Base-by-base conservation (phyloP, 1,140 invertebrate species). In the Cecropterus lyciades region DNA sequence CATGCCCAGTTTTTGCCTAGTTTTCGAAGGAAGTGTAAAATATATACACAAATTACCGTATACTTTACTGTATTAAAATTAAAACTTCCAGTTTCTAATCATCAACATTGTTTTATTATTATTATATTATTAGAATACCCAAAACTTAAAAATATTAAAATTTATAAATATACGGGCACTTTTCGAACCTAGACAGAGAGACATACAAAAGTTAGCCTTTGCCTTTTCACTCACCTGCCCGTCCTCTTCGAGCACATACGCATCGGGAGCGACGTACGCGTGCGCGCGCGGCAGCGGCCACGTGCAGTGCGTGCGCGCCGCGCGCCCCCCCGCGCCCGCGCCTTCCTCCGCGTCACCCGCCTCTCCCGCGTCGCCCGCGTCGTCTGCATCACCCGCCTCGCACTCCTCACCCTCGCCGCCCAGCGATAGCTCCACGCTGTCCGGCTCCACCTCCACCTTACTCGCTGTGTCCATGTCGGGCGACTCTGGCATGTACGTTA, bases 291-390 rank as follows among this genome's bases (percentile, higher is more conserved):
- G 30, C 52, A 89, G 72, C 67, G 87, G 87, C 87, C 87, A 89
- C 60, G 87, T 83, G 73, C 85, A 87, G 69, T 89, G 87, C 53
- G 87, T 89, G 20, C 85, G 77, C 27, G 85, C 85, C 30, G 30
- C 6, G 30, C 30, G 30, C 30, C 30, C 30, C 3, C 30, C n/a
- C n/a, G n/a, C 30, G 30, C 30, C 30, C 30, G 30, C 30, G 3
- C 7, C 30, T 1, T 8, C 30, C 30, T 33, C 30, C n/a, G 82
- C 70, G 11, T 78, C 73, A 40, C 13, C 77, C 9, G 30, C 30
- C 13, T n/a, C 65, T 24, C 6, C 20, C 15, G 9, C 42, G 0
- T 20, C 17, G 46, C n/a, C 49, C 33, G 9, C 30, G 3, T 33
- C 30, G 7, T 8, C 30, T 5, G 20, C 20, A 5, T 1, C 59